These are phyloP conservation scores for Callopanchax toddi DNA, from an alignment of 2,113 vertebrate species.

Conservation along the genomic window DNA sequence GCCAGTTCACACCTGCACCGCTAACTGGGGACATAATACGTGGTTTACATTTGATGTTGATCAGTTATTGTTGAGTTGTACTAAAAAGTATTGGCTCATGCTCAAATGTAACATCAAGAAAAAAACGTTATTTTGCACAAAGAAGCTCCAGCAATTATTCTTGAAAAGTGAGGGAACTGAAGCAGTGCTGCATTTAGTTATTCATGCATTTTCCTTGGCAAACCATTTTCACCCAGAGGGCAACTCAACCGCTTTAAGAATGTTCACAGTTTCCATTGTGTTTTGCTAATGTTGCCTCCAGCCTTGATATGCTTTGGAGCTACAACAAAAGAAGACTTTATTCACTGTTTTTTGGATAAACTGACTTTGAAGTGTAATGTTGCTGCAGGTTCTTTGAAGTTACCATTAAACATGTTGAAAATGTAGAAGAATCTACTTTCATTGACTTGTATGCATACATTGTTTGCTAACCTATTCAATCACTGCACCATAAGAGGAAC, in stretches of 20 bases:
- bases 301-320: background rate
- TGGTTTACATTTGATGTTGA: background rate
- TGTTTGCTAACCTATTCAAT: no score
- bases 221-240: background rate
- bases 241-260: background rate
- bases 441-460: no score
- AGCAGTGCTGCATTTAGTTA: background rate
- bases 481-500: no score
- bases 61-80: background rate
- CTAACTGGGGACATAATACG: background rate
- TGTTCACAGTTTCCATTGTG: background rate
- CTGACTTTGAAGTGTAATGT: slow-evolving; percentile 2
- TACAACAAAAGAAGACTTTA: background rate
- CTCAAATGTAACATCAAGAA: background rate
- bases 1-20: background rate
- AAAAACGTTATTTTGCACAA: background rate
- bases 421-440: no score
- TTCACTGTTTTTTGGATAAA: background rate
- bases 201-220: background rate
- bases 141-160: background rate
- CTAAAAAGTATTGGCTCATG: background rate
- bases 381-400: background rate
- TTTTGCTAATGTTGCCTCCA: background rate
- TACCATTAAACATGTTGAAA: background rate
- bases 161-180: background rate